A percentile compares a stretch with the other conserved stretches of the same genome.
Evolutionary conservation across 2,113 vertebrate genomes (phyloP).

Genomic region (Bubalus kerabau): DNA sequence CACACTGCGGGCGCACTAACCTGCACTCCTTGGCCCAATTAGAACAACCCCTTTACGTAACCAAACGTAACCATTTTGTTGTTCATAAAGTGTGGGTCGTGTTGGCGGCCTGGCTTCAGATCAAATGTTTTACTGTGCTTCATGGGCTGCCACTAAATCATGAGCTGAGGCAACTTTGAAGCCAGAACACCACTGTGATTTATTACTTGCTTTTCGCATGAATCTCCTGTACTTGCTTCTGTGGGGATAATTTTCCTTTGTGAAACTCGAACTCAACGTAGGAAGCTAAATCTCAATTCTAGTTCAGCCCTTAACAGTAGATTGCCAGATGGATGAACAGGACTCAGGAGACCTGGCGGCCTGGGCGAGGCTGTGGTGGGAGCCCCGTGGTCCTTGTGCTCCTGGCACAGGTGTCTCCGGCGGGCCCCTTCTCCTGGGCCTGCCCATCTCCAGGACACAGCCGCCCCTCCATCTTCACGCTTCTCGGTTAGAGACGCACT

Average conservation of each 20-base stretch:
- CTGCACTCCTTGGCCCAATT: neutral
- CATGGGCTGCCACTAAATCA: neutral
- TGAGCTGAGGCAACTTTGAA: neutral
- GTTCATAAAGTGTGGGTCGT: rapidly evolving
- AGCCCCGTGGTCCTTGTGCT: neutral
- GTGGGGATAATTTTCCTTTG: neutral
- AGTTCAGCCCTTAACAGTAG: neutral
- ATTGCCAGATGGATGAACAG: neutral
- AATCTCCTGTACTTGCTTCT: neutral
- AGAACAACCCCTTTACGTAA: neutral
- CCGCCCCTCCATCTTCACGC: rapidly evolving
- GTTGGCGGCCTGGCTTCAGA: neutral
- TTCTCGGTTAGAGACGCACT: neutral
- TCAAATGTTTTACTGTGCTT: neutral
- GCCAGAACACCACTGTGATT: neutral
- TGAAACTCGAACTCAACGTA: neutral
- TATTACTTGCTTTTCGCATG: neutral
- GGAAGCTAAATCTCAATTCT: neutral
- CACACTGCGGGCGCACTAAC: neutral
- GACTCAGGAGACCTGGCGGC: neutral
- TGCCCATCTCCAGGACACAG: neutral
- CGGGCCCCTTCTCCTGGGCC: neutral
- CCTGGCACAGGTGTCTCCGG: neutral
- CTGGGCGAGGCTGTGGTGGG: neutral
- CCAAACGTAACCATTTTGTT: neutral